Percentiles rank a stretch among this genome's conserved stretches.
Conservation (phyloP, 2,113 vertebrate species). For the Tenrec ecaudatus region DNA sequence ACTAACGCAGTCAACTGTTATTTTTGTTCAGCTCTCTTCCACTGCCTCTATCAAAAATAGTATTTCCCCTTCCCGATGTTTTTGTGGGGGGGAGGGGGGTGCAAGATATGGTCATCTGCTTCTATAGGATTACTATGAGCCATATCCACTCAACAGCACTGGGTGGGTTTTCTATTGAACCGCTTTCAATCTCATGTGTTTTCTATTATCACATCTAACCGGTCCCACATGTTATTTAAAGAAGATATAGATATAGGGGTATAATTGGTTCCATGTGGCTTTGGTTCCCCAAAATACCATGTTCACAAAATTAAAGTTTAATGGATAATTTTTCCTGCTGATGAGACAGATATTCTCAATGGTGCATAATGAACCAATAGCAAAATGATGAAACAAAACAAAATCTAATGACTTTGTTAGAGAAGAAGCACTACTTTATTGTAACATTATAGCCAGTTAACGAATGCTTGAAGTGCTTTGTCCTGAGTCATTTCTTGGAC, state of each 20-base stretch:
- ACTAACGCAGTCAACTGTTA: neutral
- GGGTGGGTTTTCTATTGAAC: neutral
- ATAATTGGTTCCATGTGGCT: neutral
- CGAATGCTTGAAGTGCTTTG: slow-evolving; percentile 55
- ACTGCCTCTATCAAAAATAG: neutral
- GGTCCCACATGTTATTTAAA: slow-evolving; percentile 12
- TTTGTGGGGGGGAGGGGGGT: no score
- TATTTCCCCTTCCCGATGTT: neutral
- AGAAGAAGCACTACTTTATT: slow-evolving; percentile 12
- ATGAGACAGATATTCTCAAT: neutral
- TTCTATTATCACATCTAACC: slow-evolving; percentile 27
- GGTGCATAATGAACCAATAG: neutral
- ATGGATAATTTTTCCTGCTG: slow-evolving; percentile 28
- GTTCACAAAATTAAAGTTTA: slow-evolving; percentile 22
- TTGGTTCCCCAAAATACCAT: neutral
- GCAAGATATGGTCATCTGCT: neutral
- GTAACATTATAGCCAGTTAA: neutral
- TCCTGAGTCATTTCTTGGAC: slow-evolving; percentile 65
- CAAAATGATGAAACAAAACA: neutral
- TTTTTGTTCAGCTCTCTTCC: slow-evolving; percentile 20
- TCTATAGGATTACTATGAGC: neutral
- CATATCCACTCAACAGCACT: neutral
- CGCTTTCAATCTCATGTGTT: slow-evolving; percentile 32
- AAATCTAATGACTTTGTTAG: slow-evolving; percentile 17
- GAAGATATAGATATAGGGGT: neutral